Percentiles rank a stretch among this genome's conserved stretches.
Evolutionary conservation across 2,888 invertebrate genomes (phyloP).

Genomic region (Tachina grossa): DNA sequence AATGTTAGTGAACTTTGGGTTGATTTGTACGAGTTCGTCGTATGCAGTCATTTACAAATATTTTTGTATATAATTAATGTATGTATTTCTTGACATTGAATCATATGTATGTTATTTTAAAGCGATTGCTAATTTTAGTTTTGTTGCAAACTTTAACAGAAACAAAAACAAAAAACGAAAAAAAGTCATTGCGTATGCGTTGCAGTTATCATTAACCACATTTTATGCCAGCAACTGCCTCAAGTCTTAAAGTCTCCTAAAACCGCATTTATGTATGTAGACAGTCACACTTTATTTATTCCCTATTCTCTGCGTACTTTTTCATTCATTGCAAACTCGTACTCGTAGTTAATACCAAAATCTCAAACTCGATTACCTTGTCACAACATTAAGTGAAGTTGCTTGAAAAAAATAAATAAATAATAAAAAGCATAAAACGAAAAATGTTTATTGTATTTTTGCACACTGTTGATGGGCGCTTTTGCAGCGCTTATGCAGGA

Average conservation of each 20-base stretch:
- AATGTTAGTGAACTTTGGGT: slow-evolving; percentile 59
- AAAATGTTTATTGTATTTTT: slow-evolving; percentile 34
- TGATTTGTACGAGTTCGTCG: background rate
- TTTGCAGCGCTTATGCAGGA: slow-evolving; percentile 15
- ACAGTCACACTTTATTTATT: slow-evolving; percentile 21
- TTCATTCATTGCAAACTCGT: slow-evolving; percentile 47
- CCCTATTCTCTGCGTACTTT: slow-evolving; percentile 21
- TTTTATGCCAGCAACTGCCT: slow-evolving; percentile 60
- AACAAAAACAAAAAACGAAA: background rate
- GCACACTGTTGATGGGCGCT: slow-evolving; percentile 28
- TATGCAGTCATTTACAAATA: slow-evolving; percentile 17
- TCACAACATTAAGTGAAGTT: slow-evolving; percentile 52
- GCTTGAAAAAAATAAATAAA: slow-evolving; percentile 8
- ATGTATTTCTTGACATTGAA: slow-evolving; percentile 69
- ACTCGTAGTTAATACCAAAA: slow-evolving; percentile 44
- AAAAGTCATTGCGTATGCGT: slow-evolving; percentile 60
- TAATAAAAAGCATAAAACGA: background rate
- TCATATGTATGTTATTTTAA: slow-evolving; percentile 51
- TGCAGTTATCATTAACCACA: slow-evolving; percentile 63
- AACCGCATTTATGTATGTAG: slow-evolving; percentile 13
- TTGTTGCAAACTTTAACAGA: background rate
- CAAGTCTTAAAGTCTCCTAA: slow-evolving; percentile 47
- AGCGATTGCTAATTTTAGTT: slow-evolving; percentile 22
- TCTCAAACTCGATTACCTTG: slow-evolving; percentile 66
- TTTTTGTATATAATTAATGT: slow-evolving; percentile 54